Evolutionary conservation across 2,888 invertebrate species (phyloP), one percentile per base, ranked within the genome.

Genomic region (Athrips mouffetella): DNA sequence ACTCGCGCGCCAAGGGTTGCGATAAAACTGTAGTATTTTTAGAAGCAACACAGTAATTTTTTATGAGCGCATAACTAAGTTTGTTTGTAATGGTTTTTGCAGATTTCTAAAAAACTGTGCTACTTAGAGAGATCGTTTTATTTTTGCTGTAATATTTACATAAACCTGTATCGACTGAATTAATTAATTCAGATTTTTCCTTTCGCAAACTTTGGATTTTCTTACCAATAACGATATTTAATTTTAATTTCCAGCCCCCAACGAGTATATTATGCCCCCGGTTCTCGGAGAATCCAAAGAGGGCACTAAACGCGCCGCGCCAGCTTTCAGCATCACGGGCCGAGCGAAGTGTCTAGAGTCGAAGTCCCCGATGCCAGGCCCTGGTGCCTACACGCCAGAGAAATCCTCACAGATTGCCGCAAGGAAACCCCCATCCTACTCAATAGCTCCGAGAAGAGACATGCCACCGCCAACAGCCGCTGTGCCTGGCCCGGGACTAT

Each of bases 301-400:
- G 53, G 88, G 90, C 64, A 63, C 89, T 75, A 71, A 91, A 77
- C 77, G 91, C 73, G 93, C 94, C 39, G 93, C 97, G 1, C 98
- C 98, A 1, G 93, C 96, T 6, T 98, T 93, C 77, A 95, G 97
- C 47, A 94, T 98, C 62, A 92, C 94, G 5, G 95, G 97, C 5
- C 91, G 97, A 54, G 94, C 93, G 57, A 95, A 94, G 73, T 88
- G 90, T 11, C 51, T 62, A 5, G 86, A 80, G 45, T 60, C 69
- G 7, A 85, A 81, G 56, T 67, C 65, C 1, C 76, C 80, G 0
- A 89, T 93, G 59, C 97, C 97, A 6, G 97, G 97, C 31, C 97
- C 98, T 7, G 96, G 96, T 35, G 91, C 94, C 0, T 91, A 91
- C 58, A 90, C 91, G 40, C 88, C 91, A n/a, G 90, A 92, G 49